Evolutionary conservation across 2,797 vertebrate species (phyloP), one percentile per base, ranked within the genome.

Genomic region (Platalea minor): DNA sequence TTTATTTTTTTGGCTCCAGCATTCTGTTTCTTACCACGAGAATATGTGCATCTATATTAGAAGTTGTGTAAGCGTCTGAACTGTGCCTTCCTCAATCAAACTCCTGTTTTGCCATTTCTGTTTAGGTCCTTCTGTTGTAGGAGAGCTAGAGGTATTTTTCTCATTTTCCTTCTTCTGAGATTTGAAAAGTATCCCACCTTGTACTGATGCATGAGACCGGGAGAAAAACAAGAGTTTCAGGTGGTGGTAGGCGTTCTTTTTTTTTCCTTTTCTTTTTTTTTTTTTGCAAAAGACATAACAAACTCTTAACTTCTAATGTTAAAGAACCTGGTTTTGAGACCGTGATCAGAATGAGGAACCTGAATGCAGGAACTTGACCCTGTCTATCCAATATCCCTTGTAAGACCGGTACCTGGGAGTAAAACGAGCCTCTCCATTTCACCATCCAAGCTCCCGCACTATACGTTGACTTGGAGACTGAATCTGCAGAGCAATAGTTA

Each of bases 11-110:
- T 93, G 39, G 33, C 39, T 67, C 5, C 51, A 39, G 13, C 15
- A 23, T 69, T 76, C 23, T 79, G n/a, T 75, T 76, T 89, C 60
- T 83, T 79, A 19, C 21, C 43, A 43, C 17, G 26, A 81, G 25
- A 80, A 20, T 50, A 65, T 72, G 39, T 83, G 33, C 29, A 67
- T 14, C 23, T 57, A 0, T 63, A 37, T 48, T 21, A 39, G 29
- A 64, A 45, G 29, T 10, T 59, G 28, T 37, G 29, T 39, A 57
- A 54, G 72, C 2, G 0, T 39, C 51, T 56, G 37, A 67, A n/a
- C 28, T 48, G 31, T 43, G 18, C 24, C 24, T 59, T 60, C n/a
- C 29, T 73, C 3, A 1, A 5, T 26, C 0, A 0, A 41, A 39
- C 7, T 25, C 11, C 45, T 65, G 11, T 19, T 75, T 50, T 74